Base-by-base conservation (phyloP, 2,797 vertebrate species). In the Scleropages formosus region DNA sequence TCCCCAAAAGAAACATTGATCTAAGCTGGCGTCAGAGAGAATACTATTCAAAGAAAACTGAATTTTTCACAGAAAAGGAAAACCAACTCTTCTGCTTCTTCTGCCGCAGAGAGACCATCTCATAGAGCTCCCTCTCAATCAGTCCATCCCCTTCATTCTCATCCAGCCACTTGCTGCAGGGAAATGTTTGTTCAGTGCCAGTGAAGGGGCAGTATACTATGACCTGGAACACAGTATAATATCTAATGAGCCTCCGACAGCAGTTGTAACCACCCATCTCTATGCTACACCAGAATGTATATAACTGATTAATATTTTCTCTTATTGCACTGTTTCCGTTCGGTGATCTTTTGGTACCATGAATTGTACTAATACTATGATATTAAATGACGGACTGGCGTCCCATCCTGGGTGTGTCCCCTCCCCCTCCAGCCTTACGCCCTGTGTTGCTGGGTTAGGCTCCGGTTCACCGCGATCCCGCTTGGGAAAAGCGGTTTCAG, bases 181-280 rank as follows among this genome's bases (percentile, higher is more conserved):
- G 96, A 74, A 99, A 99, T 0, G 96, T 98, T 86, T 99, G 98
- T 81, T 99, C 97, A 8, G 95, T 91, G 61, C 98, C 98, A 0
- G 97, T 98, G 87, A 97, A 99, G 0, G 96, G 94, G 78, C 97
- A 99, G 72, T 97, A 96, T 69, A 98, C 91, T 0, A 95, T 94
- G 80, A 98, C 96, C 98, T 99, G 79, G 31, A 47, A 27, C 64
- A 68, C 39, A 73, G 46, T 24, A 26, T 13, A 16, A 20, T 1
- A 47, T 39, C 72, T 24, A 8, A 4, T 22, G 22, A 15, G 51
- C 8, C 22, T 68, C n/a, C 49, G 13, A 20, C 39, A 47, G n/a
- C n/a, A n/a, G n/a, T n/a, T 39, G 31, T 39, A 39, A 39, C 39
- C 31, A 2, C 31, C 39, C 31, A 39, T 2, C 39, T 31, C 31